A percentile compares a stretch with the other conserved stretches of the same genome.
These are phyloP conservation scores for Dryococelus australis DNA, from an alignment of 2,888 invertebrate species.

Conservation along the genomic window DNA sequence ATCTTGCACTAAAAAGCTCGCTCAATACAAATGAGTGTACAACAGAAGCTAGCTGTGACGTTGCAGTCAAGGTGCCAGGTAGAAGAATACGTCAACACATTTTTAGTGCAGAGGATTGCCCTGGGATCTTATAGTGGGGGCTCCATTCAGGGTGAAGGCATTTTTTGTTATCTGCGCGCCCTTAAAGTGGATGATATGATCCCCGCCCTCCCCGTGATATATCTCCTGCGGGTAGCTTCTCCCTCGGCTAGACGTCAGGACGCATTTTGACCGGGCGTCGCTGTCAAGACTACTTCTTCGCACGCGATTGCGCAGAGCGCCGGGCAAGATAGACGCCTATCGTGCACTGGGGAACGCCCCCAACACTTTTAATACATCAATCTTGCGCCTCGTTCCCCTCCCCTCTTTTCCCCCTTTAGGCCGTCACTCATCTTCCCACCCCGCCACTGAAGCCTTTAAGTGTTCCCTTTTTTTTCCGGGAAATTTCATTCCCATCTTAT, in stretches of 20 bases:
- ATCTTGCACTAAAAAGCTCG: no score
- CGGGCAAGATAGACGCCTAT: slow-evolving; percentile 46
- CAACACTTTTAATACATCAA: slow-evolving; percentile 43
- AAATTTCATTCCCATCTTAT: slow-evolving; percentile 16
- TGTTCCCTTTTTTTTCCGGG: slow-evolving; percentile 6
- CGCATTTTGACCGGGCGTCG: slow-evolving; percentile 19
- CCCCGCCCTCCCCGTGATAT: not conserved
- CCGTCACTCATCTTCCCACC: slow-evolving; percentile 45
- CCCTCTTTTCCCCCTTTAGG: slow-evolving; percentile 45
- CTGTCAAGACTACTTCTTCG: slow-evolving; percentile 19
- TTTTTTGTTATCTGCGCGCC: not conserved
- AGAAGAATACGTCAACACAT: not conserved
- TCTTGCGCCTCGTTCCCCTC: slow-evolving; percentile 30
- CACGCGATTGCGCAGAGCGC: slow-evolving; percentile 44
- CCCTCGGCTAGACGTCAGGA: slow-evolving; percentile 22
- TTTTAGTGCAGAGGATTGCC: not conserved
- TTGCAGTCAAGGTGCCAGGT: not conserved
- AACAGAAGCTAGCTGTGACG: no score
- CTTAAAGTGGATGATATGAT: not conserved
- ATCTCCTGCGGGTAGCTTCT: not conserved
- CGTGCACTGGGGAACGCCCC: slow-evolving; percentile 39
- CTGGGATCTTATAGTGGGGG: not conserved
- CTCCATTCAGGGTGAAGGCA: not conserved
- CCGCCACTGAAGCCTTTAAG: slow-evolving; percentile 33
- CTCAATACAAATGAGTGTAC: no score